Percentiles rank a stretch among this genome's conserved stretches.
These are phyloP conservation scores for Cygnus buccinator DNA, from an alignment of 2,113 vertebrate species.

Conservation along the genomic window DNA sequence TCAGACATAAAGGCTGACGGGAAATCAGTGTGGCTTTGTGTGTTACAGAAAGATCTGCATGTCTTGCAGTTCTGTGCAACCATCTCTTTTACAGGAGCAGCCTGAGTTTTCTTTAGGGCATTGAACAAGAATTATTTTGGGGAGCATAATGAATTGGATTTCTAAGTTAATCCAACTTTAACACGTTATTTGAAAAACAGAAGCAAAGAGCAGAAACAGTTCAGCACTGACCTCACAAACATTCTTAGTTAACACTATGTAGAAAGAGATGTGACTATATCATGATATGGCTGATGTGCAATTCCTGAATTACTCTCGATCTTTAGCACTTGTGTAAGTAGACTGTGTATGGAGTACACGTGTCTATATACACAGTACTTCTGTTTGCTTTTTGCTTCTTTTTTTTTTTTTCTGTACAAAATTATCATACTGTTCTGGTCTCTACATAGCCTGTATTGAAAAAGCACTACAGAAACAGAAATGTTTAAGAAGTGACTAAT, in stretches of 20 bases:
- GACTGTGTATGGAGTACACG: neutral
- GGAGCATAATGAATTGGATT: neutral
- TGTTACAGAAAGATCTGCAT: neutral
- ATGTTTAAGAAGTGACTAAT: neutral
- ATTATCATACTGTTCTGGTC: neutral
- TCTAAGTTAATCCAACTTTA: neutral
- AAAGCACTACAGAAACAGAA: neutral
- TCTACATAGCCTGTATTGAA: neutral
- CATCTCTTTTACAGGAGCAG: neutral
- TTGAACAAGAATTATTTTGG: neutral
- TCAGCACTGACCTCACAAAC: neutral
- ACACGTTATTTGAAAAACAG: neutral
- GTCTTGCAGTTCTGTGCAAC: neutral
- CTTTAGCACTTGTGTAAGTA: neutral
- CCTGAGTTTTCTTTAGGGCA: neutral
- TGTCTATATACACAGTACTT: neutral
- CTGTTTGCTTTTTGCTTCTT: neutral
- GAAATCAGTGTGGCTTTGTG: neutral
- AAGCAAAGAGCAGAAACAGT: neutral
- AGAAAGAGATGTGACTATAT: neutral
- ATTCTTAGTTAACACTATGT: neutral
- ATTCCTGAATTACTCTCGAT: neutral
- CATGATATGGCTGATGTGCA: neutral
- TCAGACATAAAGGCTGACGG: neutral
- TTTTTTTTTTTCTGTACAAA: neutral